Evolutionary conservation across 2,888 invertebrate genomes (phyloP).

Genomic region (Candidula unifasciata): DNA sequence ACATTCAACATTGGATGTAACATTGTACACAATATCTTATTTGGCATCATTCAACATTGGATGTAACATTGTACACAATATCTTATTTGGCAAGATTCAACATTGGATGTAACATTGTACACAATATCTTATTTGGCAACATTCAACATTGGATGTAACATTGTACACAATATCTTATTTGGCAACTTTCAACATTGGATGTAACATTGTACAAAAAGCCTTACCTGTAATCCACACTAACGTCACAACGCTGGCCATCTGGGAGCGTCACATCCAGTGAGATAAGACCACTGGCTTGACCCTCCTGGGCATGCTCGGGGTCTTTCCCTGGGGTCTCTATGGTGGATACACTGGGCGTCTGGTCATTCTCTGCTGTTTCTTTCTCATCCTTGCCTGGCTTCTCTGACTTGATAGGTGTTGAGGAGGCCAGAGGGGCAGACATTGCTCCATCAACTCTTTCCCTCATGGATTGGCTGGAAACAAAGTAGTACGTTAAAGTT

Average conservation of each 20-base stretch:
- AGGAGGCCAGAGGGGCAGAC: neutral
- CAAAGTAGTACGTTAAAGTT: no score
- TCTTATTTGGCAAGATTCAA: no score
- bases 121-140: no score
- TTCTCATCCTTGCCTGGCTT: neutral
- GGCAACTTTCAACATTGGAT: no score
- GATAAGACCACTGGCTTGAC: neutral
- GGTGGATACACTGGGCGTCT: no score
- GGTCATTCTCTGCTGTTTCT: neutral
- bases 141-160: no score
- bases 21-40: no score
- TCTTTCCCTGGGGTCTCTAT: neutral
- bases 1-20: no score
- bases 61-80: no score
- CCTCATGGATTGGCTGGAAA: neutral
- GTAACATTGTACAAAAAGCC: neutral
- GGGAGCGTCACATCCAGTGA: neutral
- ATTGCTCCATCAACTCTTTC: neutral
- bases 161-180: no score
- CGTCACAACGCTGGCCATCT: neutral
- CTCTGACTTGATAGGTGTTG: neutral
- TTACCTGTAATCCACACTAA: neutral
- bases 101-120: no score
- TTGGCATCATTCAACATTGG: no score
- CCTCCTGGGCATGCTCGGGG: neutral